Conservation (phyloP, 2,888 invertebrate species). For the Pollenia griseotomentosa region DNA sequence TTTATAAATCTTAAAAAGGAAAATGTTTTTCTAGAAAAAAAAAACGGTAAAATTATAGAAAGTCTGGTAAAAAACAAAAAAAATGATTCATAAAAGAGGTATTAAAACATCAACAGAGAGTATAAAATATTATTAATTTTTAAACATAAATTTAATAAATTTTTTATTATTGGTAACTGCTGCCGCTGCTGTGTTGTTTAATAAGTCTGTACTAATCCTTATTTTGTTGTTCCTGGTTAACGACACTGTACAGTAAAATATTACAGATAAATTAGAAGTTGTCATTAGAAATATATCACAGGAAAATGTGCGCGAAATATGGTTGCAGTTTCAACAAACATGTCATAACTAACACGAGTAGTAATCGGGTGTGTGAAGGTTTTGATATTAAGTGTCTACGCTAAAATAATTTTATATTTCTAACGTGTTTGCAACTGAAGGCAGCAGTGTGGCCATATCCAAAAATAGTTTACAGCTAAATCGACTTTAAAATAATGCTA, state of each 20-base stretch:
- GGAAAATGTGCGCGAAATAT: slow-evolving; percentile 10
- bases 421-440: background rate
- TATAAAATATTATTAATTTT: slow-evolving; percentile 20
- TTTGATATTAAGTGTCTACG: slow-evolving; percentile 10
- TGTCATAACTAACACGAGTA: slow-evolving; percentile 39
- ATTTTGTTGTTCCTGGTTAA: slow-evolving; percentile 10
- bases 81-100: slow-evolving; percentile 28
- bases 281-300: slow-evolving; percentile 12
- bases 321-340: slow-evolving; percentile 13
- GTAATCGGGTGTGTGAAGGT: slow-evolving; percentile 16
- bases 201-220: slow-evolving; percentile 42
- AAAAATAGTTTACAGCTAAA: too few species aligned
- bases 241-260: slow-evolving; percentile 1
- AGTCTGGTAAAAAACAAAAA: slow-evolving; percentile 8
- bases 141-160: slow-evolving; percentile 52
- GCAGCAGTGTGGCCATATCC: too few species aligned
- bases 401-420: background rate
- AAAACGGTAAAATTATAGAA: slow-evolving; percentile 48
- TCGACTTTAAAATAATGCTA: too few species aligned
- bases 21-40: background rate
- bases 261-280: slow-evolving; percentile 29
- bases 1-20: slow-evolving; percentile 41
- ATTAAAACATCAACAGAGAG: slow-evolving; percentile 46
- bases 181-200: background rate
- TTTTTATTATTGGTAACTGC: slow-evolving; percentile 42